Conservation (phyloP, 1,140 invertebrate species). For the Tetramorium alpestre region DNA sequence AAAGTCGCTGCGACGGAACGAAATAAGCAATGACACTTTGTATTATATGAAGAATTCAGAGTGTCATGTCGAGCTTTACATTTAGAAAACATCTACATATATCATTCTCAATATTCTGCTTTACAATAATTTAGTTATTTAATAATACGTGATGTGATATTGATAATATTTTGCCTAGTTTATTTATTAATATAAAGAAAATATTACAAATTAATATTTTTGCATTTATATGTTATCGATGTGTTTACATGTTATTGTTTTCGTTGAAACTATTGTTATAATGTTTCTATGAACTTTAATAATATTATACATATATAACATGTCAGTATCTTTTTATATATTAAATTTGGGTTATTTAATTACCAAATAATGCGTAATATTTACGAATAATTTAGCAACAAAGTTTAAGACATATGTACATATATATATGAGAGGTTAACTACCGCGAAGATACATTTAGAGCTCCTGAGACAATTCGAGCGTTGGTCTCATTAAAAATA, state of each 20-base stretch:
- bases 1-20: slow-evolving; percentile 47
- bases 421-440: slow-evolving; percentile 16
- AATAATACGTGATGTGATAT: background rate
- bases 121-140: background rate
- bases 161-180: background rate
- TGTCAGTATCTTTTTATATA: background rate
- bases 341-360: slow-evolving; percentile 8
- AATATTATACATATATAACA: background rate
- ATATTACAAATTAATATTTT: background rate
- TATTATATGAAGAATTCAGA: background rate
- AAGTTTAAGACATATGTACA: background rate
- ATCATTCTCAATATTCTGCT: background rate
- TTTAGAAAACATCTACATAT: background rate
- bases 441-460: slow-evolving; percentile 39
- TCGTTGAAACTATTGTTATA: too few species aligned
- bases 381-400: background rate
- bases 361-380: background rate
- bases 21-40: slow-evolving; percentile 53
- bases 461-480: slow-evolving; percentile 38
- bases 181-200: background rate
- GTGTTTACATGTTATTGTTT: too few species aligned
- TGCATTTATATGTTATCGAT: too few species aligned
- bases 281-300: background rate
- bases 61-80: background rate
- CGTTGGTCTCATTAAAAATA: slow-evolving; percentile 56